These are phyloP conservation scores for Planococcus citri DNA, from an alignment of 1,140 invertebrate species.

Conservation along the genomic window DNA sequence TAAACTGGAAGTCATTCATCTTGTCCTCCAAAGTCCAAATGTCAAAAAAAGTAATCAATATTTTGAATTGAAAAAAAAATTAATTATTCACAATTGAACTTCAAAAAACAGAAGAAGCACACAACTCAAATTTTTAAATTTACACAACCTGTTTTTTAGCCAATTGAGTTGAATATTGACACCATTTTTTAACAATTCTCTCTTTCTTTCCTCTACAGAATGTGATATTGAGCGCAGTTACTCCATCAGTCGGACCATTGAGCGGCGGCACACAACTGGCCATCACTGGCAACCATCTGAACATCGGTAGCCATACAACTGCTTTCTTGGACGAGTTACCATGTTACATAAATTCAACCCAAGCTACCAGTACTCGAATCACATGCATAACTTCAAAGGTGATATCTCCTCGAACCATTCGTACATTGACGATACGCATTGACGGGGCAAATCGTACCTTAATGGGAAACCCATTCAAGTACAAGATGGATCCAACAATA, in stretches of 20 bases:
- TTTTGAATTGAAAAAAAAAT: no score
- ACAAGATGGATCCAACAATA: slow-evolving; percentile 84
- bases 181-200: slow-evolving; percentile 7
- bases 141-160: no score
- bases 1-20: no score
- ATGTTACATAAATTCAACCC: slow-evolving; percentile 74
- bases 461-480: slow-evolving; percentile 61
- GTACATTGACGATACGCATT: slow-evolving; percentile 57
- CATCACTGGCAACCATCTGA: slow-evolving; percentile 79
- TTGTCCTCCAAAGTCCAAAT: no score
- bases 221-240: slow-evolving; percentile 63
- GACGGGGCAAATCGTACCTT: slow-evolving; percentile 69
- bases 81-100: no score
- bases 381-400: slow-evolving; percentile 69
- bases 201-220: slow-evolving; percentile 37
- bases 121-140: no score
- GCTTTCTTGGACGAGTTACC: slow-evolving; percentile 79
- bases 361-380: slow-evolving; percentile 75
- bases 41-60: no score
- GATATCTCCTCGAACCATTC: slow-evolving; percentile 22
- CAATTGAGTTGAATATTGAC: no score
- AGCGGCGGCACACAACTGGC: slow-evolving; percentile 88
- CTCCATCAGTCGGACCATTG: slow-evolving; percentile 75
- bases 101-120: no score
- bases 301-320: slow-evolving; percentile 80